Evolutionary conservation across 2,888 invertebrate species (phyloP).

Genomic region (Brassicogethes aeneus): DNA sequence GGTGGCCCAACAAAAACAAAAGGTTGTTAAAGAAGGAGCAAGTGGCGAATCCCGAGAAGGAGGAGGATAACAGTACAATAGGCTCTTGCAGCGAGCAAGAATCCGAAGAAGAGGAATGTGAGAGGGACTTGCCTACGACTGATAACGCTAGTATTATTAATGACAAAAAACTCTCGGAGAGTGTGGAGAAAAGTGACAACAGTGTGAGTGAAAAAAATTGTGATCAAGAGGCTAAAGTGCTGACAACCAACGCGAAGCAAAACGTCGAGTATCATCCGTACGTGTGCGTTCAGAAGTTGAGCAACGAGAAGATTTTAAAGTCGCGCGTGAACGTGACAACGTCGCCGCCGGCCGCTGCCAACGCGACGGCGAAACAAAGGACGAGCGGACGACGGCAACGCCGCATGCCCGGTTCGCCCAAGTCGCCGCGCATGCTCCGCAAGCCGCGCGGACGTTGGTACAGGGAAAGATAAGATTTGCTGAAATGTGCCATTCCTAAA

Average conservation of each 20-base stretch:
- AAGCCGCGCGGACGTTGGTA: slow-evolving; percentile 39
- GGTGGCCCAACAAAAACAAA: slow-evolving; percentile 63
- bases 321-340: slow-evolving; percentile 19
- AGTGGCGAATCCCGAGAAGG: slow-evolving; percentile 29
- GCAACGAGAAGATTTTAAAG: slow-evolving; percentile 37
- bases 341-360: slow-evolving; percentile 6
- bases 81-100: slow-evolving; percentile 26
- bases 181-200: slow-evolving; percentile 21
- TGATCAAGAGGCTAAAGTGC: slow-evolving; percentile 29
- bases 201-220: slow-evolving; percentile 3
- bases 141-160: slow-evolving; percentile 10
- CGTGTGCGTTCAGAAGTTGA: slow-evolving; percentile 58
- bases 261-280: slow-evolving; percentile 51
- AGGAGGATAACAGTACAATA: slow-evolving; percentile 26
- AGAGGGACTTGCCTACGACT: slow-evolving; percentile 8
- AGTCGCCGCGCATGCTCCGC: slow-evolving; percentile 36
- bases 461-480: slow-evolving; percentile 34
- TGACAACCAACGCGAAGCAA: slow-evolving; percentile 30
- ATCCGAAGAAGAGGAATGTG: slow-evolving; percentile 19
- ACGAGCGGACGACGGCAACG: slow-evolving; percentile 18
- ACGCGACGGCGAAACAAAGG: slow-evolving; percentile 17
- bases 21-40: slow-evolving; percentile 34
- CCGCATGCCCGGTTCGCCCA: slow-evolving; percentile 32
- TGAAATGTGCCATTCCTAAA: background rate
- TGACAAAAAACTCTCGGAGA: slow-evolving; percentile 13